A percentile compares a stretch with the other conserved stretches of the same genome.
Evolutionary conservation across 2,113 vertebrate species (phyloP).

Genomic region (Megaleporinus macrocephalus): DNA sequence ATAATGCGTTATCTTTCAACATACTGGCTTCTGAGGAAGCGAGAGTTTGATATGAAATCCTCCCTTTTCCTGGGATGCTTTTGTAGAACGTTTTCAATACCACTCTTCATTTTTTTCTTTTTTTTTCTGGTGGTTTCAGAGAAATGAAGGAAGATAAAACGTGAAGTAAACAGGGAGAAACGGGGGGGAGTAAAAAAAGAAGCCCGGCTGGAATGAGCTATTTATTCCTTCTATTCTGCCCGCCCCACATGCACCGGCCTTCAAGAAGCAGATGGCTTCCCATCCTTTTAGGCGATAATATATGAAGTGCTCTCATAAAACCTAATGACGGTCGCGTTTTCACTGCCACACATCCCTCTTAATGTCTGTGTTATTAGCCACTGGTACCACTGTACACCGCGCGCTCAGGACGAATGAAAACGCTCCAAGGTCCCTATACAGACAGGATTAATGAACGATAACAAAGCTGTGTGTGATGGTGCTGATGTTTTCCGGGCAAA

Average conservation of each 20-base stretch:
- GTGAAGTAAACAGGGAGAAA: background rate
- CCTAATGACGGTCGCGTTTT: constrained; percentile 31
- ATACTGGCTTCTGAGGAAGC: background rate
- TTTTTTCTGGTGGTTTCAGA: background rate
- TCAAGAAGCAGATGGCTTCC: constrained; percentile 39
- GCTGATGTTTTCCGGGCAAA: constrained; percentile 3
- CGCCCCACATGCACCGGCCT: constrained; percentile 5
- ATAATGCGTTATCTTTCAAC: background rate
- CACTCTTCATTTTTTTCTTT: no score
- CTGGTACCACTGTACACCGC: constrained; percentile 2
- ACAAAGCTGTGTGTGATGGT: constrained; percentile 4
- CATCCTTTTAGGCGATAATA: constrained; percentile 34
- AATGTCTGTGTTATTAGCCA: constrained; percentile 35
- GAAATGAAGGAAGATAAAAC: background rate
- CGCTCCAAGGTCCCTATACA: background rate
- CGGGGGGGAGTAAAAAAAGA: background rate
- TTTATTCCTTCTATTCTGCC: constrained; percentile 5
- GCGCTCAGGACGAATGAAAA: constrained; percentile 1
- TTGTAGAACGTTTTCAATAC: background rate
- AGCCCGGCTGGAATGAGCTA: background rate
- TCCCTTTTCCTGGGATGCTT: background rate
- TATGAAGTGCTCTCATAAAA: constrained; percentile 26
- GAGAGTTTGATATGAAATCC: background rate
- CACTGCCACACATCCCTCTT: constrained; percentile 14
- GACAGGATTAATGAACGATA: constrained; percentile 37